Base-by-base conservation (phyloP, 2,888 invertebrate species). In the Neocrepidodera transversa region DNA sequence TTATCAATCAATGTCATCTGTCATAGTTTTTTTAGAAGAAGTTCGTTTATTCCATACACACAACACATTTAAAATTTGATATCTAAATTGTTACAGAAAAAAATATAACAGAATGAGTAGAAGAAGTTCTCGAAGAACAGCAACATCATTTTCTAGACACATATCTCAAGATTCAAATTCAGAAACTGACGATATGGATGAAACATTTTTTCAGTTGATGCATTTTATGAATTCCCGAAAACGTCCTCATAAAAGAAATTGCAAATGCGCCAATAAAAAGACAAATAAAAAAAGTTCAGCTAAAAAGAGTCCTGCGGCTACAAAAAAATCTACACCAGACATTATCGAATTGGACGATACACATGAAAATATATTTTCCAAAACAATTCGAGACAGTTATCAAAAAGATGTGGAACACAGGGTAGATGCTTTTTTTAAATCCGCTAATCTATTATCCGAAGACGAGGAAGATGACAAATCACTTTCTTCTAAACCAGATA, bases 401-500 rank as follows among this genome's bases (percentile, higher is more conserved):
- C 6, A 8, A 18, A 57, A 50, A 32, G 35, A 43, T 17, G 43
- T 57, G 17, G 23, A 57, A 36, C 20, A 8, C 18, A 57, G 43
- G 35, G 57, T 57, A 2, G 35, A 57, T 11, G 23, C 40, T 2
- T 58, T 58, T 38, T 51, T 58, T 14, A 58, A 58, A 28, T 58
- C 57, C 5, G 38, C 51, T 3, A 26, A 45, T 36, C 20, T 58
- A 6, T 7, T 45, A 7, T 58, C 57, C 8, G n/a, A n/a, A n/a
- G 57, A 58, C 13, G 57, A 56, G n/a, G 56, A 58, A 0, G n/a
- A n/a, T n/a, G 57, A 56, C n/a, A 48, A 49, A 42, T 16, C 17
- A 7, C n/a, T 13, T 17, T 10, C 26, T 13, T 14, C 10, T n/a
- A 50, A 36, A 2, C 8, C 36, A 6, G 11, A 26, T n/a, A 14